Base-by-base conservation (phyloP, 1,140 invertebrate species). In the Chlorops oryzae region DNA sequence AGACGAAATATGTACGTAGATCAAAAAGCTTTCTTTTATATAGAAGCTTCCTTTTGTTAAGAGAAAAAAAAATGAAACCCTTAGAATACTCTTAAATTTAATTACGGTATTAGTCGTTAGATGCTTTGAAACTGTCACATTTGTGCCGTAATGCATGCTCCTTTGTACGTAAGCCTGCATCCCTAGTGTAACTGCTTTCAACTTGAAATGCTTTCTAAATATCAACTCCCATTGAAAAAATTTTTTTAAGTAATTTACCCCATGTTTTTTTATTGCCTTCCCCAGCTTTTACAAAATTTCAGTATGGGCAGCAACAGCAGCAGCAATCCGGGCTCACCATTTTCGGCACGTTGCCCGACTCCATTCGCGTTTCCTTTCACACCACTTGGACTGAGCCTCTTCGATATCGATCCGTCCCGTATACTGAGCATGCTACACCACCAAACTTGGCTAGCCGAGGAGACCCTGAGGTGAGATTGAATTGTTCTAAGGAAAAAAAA, bases 341-440 rank as follows among this genome's bases (percentile, higher is more conserved):
- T 44, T 24, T 38, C 55, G 3, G 21, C 41, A 12, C 61, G 65
- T 12, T 71, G 68, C 45, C 68, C 65, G 17, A 64, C 65, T 9
- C 68, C 69, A 22, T 72, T 72, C 40, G 59, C 64, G 47, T 69
- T 72, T 45, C 69, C 70, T n/a, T 70, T 72, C 28, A 63, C 64
- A 45, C 65, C 70, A 9, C 55, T 71, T 42, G 68, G 69, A 15
- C 48, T 72, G 48, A 65, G 65, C 57, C 56, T 70, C 41, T 72
- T 72, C 53, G 70, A 72, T 56, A 63, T 70, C 20, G 70, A 72
- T 72, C 69, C 70, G 65, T 72, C 67, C 70, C 66, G 67, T 69
- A 70, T 72, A 34, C 55, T 72, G 44, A 62, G 57, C 53, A 62
- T 72, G 44, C 51, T 72, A 23, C 70, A 70, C 42, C 70, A 72